A percentile compares a stretch with the other conserved stretches of the same genome.
phyloP scores from a whole-genome alignment of 2,113 vertebrate species.

The Notothenia coriiceps region DNA sequence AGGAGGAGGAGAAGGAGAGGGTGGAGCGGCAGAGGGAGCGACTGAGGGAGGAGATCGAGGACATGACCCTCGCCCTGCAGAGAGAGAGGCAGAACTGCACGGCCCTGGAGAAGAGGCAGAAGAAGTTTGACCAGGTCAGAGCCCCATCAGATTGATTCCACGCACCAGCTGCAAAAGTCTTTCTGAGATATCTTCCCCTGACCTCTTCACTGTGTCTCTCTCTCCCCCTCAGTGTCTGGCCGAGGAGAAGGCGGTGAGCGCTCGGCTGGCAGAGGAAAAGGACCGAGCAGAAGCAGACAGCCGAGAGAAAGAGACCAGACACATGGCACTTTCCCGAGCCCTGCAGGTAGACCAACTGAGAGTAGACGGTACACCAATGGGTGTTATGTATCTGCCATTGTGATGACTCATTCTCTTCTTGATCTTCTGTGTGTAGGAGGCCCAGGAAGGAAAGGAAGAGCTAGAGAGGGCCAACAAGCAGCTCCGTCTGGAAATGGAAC shows the following conservation, averaged over 20 bases:
- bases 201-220: slow-evolving; percentile 3
- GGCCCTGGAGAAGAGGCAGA: slow-evolving; percentile 91
- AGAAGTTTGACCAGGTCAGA: slow-evolving; percentile 93
- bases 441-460: slow-evolving; percentile 88
- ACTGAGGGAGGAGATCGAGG: slow-evolving; percentile 91
- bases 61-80: slow-evolving; percentile 89
- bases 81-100: slow-evolving; percentile 90
- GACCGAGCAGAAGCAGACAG: slow-evolving; percentile 91
- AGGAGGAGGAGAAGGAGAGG: slow-evolving; percentile 87
- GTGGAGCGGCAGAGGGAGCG: slow-evolving; percentile 88
- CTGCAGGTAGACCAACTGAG: slow-evolving; percentile 78
- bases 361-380: not conserved
- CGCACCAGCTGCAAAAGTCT: not conserved
- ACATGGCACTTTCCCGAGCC: slow-evolving; percentile 84
- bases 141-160: not conserved
- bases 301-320: slow-evolving; percentile 90
- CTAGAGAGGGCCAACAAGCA: slow-evolving; percentile 90
- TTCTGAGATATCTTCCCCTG: not conserved
- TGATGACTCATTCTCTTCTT: not conserved
- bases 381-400: not conserved
- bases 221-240: slow-evolving; percentile 85
- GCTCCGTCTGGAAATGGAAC: slow-evolving; percentile 90
- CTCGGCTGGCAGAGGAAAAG: slow-evolving; percentile 88
- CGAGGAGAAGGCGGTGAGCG: slow-evolving; percentile 90
- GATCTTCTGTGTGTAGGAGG: slow-evolving; percentile 76